Conservation (phyloP, 2,797 vertebrate genomes). For the Eospalax fontanierii region DNA sequence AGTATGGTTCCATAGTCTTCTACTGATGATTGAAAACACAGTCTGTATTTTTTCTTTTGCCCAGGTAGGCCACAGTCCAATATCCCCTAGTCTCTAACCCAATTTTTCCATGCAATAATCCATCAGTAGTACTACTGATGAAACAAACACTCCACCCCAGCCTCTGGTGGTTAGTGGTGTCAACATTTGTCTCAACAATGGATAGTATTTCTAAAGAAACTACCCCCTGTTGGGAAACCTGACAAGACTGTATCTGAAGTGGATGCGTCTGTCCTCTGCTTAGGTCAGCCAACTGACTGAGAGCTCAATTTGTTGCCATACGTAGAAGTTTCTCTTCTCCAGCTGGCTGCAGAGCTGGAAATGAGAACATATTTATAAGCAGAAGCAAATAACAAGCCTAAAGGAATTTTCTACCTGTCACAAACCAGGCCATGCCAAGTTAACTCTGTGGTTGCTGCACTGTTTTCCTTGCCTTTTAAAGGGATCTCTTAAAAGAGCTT, state of each 20-base stretch:
- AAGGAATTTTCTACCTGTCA: constrained; percentile 73
- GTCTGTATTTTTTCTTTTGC: constrained; percentile 81
- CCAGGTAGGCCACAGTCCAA: constrained; percentile 79
- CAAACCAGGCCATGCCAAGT: constrained; percentile 65
- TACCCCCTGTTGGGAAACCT: constrained; percentile 61
- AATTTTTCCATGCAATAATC: constrained; percentile 82
- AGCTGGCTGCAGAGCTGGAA: constrained; percentile 63
- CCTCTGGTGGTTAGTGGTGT: constrained; percentile 51
- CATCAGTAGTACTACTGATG: constrained; percentile 77
- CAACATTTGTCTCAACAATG: constrained; percentile 78
- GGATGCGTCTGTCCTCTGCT: constrained; percentile 62
- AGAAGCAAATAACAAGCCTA: constrained; percentile 74
- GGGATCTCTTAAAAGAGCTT: constrained; percentile 48
- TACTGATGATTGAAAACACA: constrained; percentile 81
- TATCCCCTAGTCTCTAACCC: constrained; percentile 79
- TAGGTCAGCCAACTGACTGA: constrained; percentile 54
- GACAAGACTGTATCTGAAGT: constrained; percentile 63
- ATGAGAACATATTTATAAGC: constrained; percentile 74
- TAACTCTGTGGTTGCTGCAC: constrained; percentile 67
- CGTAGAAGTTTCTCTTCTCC: constrained; percentile 70
- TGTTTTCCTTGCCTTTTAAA: constrained; percentile 64
- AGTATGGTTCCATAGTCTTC: constrained; percentile 83
- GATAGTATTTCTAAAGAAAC: constrained; percentile 78
- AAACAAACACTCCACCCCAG: constrained; percentile 75
- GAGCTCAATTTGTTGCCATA: constrained; percentile 72